phyloP scores from a whole-genome alignment of 2,888 invertebrate genomes.

The Diachrysia chrysitis region DNA sequence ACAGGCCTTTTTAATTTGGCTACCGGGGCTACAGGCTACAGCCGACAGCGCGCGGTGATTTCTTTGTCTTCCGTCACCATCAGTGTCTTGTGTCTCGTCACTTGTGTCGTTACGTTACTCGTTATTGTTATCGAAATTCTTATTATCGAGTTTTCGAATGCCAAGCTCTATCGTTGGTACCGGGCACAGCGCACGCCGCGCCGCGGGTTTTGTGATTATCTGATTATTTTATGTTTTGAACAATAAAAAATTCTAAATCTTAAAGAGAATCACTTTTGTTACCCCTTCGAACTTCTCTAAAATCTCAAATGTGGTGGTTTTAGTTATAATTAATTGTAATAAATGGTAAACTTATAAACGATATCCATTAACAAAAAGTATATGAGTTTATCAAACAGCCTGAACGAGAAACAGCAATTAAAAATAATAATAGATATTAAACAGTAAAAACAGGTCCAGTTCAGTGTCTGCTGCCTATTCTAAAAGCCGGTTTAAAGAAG shows the following conservation, averaged over 20 bases:
- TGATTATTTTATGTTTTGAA: constrained; percentile 1
- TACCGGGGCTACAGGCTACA: too few relatives aligned
- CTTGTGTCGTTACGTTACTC: too few relatives aligned
- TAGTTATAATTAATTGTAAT: constrained; percentile 4
- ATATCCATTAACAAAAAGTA: neutral
- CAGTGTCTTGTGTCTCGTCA: neutral
- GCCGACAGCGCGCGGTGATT: too few relatives aligned
- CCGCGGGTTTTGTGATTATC: constrained; percentile 23
- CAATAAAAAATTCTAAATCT: neutral
- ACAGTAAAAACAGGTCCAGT: constrained; percentile 16
- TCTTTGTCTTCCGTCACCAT: too few relatives aligned
- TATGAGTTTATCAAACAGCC: neutral
- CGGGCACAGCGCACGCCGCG: constrained; percentile 39
- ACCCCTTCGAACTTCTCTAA: constrained; percentile 29
- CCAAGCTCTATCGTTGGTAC: constrained; percentile 32
- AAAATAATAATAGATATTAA: constrained; percentile 12
- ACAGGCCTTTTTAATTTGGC: neutral
- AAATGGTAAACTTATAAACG: neutral
- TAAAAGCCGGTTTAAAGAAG: constrained; percentile 33
- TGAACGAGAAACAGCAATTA: too few relatives aligned
- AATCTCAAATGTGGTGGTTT: constrained; percentile 33
- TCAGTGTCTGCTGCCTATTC: constrained; percentile 13
- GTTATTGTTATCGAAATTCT: constrained; percentile 26
- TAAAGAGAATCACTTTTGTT: constrained; percentile 31
- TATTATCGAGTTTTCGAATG: constrained; percentile 28